Evolutionary conservation across 2,888 invertebrate species (phyloP).

Genomic region (Thysanoteuthis rhombus): DNA sequence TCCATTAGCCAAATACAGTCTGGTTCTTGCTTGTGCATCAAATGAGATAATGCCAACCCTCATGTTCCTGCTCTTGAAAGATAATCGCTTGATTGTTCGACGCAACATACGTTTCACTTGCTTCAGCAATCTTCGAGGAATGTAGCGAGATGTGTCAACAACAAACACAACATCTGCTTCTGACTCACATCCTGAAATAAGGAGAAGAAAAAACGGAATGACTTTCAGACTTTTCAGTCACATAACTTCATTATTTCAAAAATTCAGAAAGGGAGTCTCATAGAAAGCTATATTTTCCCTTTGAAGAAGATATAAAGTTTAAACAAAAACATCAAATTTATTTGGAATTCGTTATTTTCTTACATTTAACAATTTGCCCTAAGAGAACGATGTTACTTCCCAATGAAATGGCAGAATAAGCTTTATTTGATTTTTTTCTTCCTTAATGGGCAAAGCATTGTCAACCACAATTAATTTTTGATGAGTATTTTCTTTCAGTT

Average conservation of each 20-base stretch:
- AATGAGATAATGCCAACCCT: constrained; percentile 59
- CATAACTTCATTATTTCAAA: not conserved
- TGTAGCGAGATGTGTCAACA: constrained; percentile 61
- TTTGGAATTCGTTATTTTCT: too few relatives aligned
- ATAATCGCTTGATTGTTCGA: constrained; percentile 54
- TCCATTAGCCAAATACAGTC: constrained; percentile 47
- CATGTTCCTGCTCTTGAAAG: constrained; percentile 52
- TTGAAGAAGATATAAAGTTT: too few relatives aligned
- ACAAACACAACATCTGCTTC: constrained; percentile 60
- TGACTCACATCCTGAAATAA: constrained; percentile 50
- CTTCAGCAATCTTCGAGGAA: constrained; percentile 51
- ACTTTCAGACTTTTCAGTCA: not conserved
- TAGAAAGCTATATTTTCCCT: too few relatives aligned
- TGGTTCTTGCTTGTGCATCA: constrained; percentile 46
- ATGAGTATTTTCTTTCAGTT: too few relatives aligned
- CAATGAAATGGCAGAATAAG: too few relatives aligned
- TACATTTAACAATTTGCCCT: too few relatives aligned
- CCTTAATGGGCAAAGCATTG: too few relatives aligned
- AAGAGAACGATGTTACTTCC: too few relatives aligned
- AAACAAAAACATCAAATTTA: too few relatives aligned
- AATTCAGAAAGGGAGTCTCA: not conserved
- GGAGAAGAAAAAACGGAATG: not conserved
- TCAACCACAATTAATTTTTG: too few relatives aligned
- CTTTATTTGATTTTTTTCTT: too few relatives aligned
- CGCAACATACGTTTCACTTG: constrained; percentile 53